Evolutionary conservation across 1,140 invertebrate species (phyloP).

Genomic region (Ephestia elutella): DNA sequence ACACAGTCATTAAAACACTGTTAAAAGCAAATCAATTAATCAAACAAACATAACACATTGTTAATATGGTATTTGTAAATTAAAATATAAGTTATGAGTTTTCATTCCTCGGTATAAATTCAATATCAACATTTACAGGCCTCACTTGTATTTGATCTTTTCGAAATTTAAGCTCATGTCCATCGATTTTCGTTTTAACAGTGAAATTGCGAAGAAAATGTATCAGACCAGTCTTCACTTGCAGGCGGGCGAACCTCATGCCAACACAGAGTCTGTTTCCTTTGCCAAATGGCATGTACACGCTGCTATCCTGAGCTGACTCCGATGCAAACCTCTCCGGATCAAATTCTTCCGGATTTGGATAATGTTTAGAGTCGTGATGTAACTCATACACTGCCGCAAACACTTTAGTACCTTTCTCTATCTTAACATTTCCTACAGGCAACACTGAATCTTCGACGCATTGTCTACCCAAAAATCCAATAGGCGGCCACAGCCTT

Average conservation of each 20-base stretch:
- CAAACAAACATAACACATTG: too few species aligned
- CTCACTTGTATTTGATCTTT: neutral
- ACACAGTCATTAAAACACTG: too few species aligned
- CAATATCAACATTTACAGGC: neutral
- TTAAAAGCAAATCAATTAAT: too few species aligned
- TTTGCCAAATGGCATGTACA: constrained; percentile 81
- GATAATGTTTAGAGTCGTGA: constrained; percentile 73
- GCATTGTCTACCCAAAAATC: constrained; percentile 57
- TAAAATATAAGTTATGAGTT: constrained; percentile 31
- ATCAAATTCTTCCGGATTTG: constrained; percentile 76
- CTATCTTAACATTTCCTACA: constrained; percentile 48
- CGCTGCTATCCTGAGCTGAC: constrained; percentile 66
- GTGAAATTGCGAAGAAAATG: neutral
- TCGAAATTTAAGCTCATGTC: neutral
- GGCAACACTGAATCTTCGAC: constrained; percentile 65
- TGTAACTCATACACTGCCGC: constrained; percentile 78
- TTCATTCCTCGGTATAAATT: constrained; percentile 12
- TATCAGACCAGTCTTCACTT: constrained; percentile 58
- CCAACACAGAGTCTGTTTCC: constrained; percentile 82
- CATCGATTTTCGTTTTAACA: neutral
- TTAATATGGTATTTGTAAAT: neutral
- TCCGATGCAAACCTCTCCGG: constrained; percentile 76
- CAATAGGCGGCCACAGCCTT: constrained; percentile 69
- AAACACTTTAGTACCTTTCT: constrained; percentile 66
- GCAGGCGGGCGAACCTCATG: constrained; percentile 70